These are phyloP conservation scores for Anabacerthia variegaticeps DNA, from an alignment of 2,797 vertebrate species.

Conservation along the genomic window DNA sequence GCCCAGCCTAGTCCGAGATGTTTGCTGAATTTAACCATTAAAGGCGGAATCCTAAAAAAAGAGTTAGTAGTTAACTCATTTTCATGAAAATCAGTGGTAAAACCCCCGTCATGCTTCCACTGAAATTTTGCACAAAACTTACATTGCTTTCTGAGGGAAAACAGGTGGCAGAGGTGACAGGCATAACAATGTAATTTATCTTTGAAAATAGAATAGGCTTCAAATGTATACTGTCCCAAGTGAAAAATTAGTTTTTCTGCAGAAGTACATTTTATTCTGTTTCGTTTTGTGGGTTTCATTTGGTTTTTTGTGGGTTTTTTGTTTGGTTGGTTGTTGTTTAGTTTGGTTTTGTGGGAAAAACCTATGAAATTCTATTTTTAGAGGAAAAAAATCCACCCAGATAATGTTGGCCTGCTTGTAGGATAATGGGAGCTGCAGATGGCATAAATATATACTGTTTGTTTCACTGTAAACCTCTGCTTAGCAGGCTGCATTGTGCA, in stretches of 20 bases:
- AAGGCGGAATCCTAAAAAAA: background rate
- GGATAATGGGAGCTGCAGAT: background rate
- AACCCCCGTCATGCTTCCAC: background rate
- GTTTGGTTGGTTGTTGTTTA: background rate
- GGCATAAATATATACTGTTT: background rate
- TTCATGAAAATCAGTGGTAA: background rate
- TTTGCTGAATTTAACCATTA: background rate
- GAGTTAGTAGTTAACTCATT: background rate
- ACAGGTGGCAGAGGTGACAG: background rate
- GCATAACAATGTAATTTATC: background rate
- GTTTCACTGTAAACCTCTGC: conserved; percentile 11
- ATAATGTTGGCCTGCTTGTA: background rate
- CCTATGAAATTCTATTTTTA: background rate
- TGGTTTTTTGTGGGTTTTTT: background rate
- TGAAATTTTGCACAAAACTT: background rate
- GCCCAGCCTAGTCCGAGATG: background rate
- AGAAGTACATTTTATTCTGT: background rate
- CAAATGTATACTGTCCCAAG: background rate
- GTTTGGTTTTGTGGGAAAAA: background rate
- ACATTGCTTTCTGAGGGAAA: background rate
- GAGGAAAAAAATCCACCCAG: background rate
- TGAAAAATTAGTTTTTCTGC: background rate
- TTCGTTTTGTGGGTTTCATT: background rate
- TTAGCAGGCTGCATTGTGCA: background rate
- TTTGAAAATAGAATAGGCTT: conserved; percentile 10